Percentiles rank a stretch among this genome's conserved stretches.
Conservation (phyloP, 2,113 vertebrate genomes). For the Gymnobelideus leadbeateri region DNA sequence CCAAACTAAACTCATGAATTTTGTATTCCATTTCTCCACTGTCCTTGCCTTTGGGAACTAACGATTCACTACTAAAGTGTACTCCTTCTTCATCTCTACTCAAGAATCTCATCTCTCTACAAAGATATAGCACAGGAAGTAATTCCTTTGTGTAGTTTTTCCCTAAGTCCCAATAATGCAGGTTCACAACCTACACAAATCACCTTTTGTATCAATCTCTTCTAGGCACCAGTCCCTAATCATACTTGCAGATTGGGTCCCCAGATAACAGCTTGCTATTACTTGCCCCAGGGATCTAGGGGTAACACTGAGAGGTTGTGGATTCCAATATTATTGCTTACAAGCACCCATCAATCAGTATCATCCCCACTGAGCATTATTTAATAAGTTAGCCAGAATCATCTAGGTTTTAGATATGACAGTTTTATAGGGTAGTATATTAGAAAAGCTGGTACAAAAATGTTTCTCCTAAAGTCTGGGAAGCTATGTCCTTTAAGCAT, state of each 20-base stretch:
- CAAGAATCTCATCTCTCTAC: background rate
- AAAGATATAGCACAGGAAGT: background rate
- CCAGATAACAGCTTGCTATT: background rate
- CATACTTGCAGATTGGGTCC: background rate
- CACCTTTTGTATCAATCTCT: background rate
- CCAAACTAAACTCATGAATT: background rate
- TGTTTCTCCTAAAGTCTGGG: background rate
- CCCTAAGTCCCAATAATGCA: background rate
- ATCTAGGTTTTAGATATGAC: background rate
- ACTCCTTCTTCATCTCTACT: background rate
- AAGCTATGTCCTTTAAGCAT: background rate
- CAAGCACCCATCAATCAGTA: background rate
- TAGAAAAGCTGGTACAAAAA: background rate
- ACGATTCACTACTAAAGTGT: background rate
- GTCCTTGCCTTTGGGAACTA: background rate
- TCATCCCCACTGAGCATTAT: background rate
- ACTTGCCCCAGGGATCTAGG: background rate
- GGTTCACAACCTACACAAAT: background rate
- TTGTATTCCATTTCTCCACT: background rate
- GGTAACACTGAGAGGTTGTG: background rate
- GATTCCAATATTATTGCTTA: background rate
- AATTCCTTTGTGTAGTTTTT: background rate
- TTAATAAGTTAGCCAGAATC: background rate
- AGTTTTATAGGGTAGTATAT: background rate
- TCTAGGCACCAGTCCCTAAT: background rate